Base-by-base conservation (phyloP, 2,888 invertebrate genomes). In the Ischnus inquisitorius region DNA sequence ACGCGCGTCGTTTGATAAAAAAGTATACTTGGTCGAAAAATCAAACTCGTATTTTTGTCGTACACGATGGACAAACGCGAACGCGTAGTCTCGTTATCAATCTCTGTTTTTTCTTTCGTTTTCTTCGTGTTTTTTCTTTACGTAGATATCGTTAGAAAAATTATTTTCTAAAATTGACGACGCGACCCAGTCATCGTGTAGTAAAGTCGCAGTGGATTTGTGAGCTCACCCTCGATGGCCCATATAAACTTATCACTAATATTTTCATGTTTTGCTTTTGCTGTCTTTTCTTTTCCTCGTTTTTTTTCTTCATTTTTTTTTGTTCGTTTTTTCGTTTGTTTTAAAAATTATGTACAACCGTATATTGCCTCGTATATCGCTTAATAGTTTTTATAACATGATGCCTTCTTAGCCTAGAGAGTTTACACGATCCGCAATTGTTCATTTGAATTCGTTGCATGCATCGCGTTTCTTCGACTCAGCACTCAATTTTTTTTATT, bases 301-400 rank as follows among this genome's bases (percentile, higher is more conserved):
- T 72, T 60, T 48, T 72, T 28, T 75, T 22, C 19, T 60, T 48
- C 14, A 43, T 57, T 39, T 68, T 72, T 68, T 57, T 71, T 28
- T 68, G 14, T 8, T 74, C 68, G 28, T 68, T 60, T 54, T 67
- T 16, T 39, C 48, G 48, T 41, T 74, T 68, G 16, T 64, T 41
- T 80, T 78, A 84, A 79, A 84, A 84, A 84, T 81, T 84, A 84
- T 84, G 64, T 84, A 84, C 82, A 84, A 75, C 67, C 81, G 71
- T 78, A 57, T 41, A 57, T 62, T 62, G 62, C 41, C 46, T 67
- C 60, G 39, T 65, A 72, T 69, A 34, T 78, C 78, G 65, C 71
- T 81, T 75, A 84, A 46, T 62, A 68, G 68, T 80, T 75, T 48
- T 5, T 28, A 75, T 82, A 80, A 77, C 68, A 67, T 72, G 75